Evolutionary conservation across 2,888 invertebrate genomes (phyloP), one percentile per base, ranked within the genome.

Genomic region (Epinotia brunnichana): DNA sequence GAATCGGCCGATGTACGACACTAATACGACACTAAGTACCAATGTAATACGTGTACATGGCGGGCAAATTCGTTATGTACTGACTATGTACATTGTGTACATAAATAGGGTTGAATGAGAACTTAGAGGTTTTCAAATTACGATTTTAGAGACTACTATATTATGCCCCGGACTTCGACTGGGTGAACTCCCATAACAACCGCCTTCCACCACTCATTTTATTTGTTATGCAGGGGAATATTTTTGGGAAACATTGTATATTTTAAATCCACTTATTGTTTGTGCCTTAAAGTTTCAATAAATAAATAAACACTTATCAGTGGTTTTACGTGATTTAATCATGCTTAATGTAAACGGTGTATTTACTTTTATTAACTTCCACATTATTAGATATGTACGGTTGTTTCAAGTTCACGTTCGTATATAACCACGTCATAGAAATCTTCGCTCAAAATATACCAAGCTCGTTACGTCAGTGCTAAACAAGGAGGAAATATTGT

Each of bases 21-120:
- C 72, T 72, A 72, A 72, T 72, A 73, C 70, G 64, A 68, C 70
- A 68, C 64, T 73, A 66, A 73, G 70, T 60, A 70, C 76, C 77
- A 78, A 77, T 79, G 77, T 82, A 76, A 80, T 78, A 80, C 78
- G 78, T 79, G 81, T 80, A 74, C 74, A 74, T 74, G 69, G 73
- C 44, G 61, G 71, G 75, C 75, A 74, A 75, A 74, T 75, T 75
- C 76, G 76, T 60, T 21, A 41, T 59, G 7, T 53, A 56, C 54
- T 4, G 2, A n/a, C n/a, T 39, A 39, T 41, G 19, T 24, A 21
- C 35, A 48, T 54, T 53, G 19, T 15, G 19, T 54, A 29, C 13
- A n/a, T 44, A 44, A 44, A 44, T 15, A 44, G 44, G 44, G 44
- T 44, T 44, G 1, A 44, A n/a, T n/a, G 7, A 13, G 15, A 15